These are phyloP conservation scores for Fopius arisanus DNA, from an alignment of 1,140 invertebrate species.

Conservation along the genomic window DNA sequence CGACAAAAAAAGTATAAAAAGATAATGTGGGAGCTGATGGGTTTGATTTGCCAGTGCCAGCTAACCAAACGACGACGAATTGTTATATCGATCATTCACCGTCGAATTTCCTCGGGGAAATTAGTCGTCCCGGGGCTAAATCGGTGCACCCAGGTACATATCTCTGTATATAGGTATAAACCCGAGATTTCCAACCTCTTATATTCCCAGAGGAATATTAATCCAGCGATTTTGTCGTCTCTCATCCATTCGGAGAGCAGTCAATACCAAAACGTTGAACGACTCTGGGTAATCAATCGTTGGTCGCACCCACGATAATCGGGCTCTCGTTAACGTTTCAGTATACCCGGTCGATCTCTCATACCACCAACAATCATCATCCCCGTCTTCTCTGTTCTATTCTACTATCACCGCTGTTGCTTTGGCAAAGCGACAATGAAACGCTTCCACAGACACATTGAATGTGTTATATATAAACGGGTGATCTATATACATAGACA, in stretches of 20 bases:
- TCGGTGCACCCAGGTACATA: constrained; percentile 25
- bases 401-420: not conserved
- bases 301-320: constrained; percentile 25
- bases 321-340: constrained; percentile 36
- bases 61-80: constrained; percentile 21
- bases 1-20: not conserved
- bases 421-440: constrained; percentile 34
- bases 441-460: constrained; percentile 13
- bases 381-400: not conserved
- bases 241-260: not conserved
- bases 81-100: constrained; percentile 42
- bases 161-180: not conserved
- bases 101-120: constrained; percentile 50
- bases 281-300: constrained; percentile 17
- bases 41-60: not conserved
- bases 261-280: constrained; percentile 25
- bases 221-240: constrained; percentile 21
- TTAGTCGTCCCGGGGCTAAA: constrained; percentile 40
- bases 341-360: not conserved
- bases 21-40: not conserved
- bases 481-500: constrained; percentile 6
- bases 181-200: constrained; percentile 3
- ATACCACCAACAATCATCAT: not conserved
- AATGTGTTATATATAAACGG: not conserved
- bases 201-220: constrained; percentile 27